These are phyloP conservation scores for Corydoras sp. DNA, from an alignment of 2,113 vertebrate species.

Conservation along the genomic window DNA sequence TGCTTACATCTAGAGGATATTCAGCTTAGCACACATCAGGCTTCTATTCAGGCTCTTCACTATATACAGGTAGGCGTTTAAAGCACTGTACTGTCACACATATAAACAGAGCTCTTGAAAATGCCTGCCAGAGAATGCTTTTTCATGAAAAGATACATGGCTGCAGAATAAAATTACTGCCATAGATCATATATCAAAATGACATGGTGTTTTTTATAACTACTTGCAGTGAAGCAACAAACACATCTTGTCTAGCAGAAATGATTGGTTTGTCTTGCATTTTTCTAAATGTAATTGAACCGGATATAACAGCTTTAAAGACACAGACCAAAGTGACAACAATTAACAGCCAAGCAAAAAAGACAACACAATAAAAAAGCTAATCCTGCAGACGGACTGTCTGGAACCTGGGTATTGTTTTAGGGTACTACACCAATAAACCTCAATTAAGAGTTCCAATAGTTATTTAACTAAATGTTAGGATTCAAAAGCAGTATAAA, in stretches of 20 bases:
- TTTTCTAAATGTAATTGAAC: constrained; percentile 10
- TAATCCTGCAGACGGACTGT: constrained; percentile 3
- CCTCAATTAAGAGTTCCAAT: constrained; percentile 75
- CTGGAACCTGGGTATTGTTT: constrained; percentile 45
- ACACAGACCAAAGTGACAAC: background rate
- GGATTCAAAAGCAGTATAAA: constrained; percentile 58
- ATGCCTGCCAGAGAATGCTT: constrained; percentile 25
- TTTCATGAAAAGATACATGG: constrained; percentile 17
- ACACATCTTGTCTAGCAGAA: constrained; percentile 17
- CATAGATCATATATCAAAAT: constrained; percentile 30
- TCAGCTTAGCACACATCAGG: constrained; percentile 27
- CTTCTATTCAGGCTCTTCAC: constrained; percentile 38
- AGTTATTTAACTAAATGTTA: constrained; percentile 62
- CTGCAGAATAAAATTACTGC: constrained; percentile 29
- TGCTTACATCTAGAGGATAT: constrained; percentile 28
- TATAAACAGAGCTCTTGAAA: constrained; percentile 30
- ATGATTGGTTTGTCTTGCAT: constrained; percentile 15
- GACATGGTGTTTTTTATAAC: constrained; percentile 16
- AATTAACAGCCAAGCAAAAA: background rate
- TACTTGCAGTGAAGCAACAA: constrained; percentile 33
- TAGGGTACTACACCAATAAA: constrained; percentile 69
- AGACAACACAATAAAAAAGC: constrained; percentile 15
- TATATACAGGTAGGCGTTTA: constrained; percentile 34
- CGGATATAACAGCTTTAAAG: background rate
- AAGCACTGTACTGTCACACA: constrained; percentile 32